Base-by-base conservation (phyloP, 2,888 invertebrate species). In the Cephus pygmeus region DNA sequence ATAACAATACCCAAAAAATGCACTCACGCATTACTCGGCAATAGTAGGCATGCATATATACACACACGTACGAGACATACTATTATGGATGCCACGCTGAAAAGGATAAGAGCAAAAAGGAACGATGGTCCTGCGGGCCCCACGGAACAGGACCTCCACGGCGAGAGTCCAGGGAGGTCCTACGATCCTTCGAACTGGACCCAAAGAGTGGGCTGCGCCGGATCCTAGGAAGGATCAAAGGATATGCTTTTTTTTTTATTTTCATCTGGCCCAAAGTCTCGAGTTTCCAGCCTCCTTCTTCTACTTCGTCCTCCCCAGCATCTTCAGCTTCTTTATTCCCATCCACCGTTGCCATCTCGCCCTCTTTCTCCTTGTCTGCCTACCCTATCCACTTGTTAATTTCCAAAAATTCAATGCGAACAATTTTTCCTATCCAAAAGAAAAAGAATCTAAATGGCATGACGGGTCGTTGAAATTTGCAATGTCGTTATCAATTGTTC, bases 141-240 rank as follows among this genome's bases (percentile, higher is more conserved):
- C 56, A 56, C 56, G 78, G 83, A 79, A 80, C 83, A 81, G 85
- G 87, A 89, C 88, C 88, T 88, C 88, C 89, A 84, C 83, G 83
- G 86, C 80, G 84, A 79, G 73, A 79, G 88, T 88, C 89, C 88
- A 87, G 88, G 89, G 90, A 89, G 89, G 90, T 89, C 89, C 88
- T 87, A 78, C 79, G 79, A 80, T 79, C 71, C 71, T 71, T 71
- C 56, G 79, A 81, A 79, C 79, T 74, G 69, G 76, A 75, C 68
- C 78, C 77, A 71, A 76, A 69, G 77, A 36, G 73, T 56, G 74
- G 68, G 40, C 36, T 71, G 73, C 71, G 75, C 56, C 68, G 82
- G 85, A 84, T 83, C 82, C 82, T 84, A 83, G 83, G 83, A 79
- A 86, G 86, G 86, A 86, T 85, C 84, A 87, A 87, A 87, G 85